Conservation (phyloP, 2,888 invertebrate genomes). For the Pyrochroa serraticornis region DNA sequence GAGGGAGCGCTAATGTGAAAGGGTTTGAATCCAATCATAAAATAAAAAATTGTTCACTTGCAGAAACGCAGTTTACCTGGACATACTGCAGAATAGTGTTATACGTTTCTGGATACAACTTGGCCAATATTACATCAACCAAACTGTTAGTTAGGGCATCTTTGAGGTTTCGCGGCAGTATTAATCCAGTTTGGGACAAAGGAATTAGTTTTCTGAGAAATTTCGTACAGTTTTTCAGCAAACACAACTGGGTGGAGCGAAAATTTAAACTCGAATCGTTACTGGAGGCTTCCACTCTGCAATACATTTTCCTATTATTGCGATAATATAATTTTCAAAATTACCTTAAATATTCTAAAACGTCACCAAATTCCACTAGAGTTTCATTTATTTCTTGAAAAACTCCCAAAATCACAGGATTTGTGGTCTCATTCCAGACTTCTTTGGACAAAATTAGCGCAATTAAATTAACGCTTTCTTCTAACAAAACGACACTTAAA, state of each 20-base stretch:
- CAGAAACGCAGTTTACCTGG: constrained; percentile 49
- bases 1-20: no score
- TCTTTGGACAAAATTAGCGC: constrained; percentile 61
- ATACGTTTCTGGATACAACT: constrained; percentile 58
- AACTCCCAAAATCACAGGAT: constrained; percentile 59
- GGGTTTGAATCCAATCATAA: no score
- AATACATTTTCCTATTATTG: constrained; percentile 32
- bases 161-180: constrained; percentile 59
- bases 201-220: constrained; percentile 57
- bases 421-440: constrained; percentile 63
- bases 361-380: constrained; percentile 65
- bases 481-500: constrained; percentile 58
- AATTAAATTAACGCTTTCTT: constrained; percentile 61
- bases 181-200: constrained; percentile 52
- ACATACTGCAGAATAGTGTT: constrained; percentile 56
- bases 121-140: constrained; percentile 59
- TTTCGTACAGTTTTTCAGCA: constrained; percentile 55
- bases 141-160: constrained; percentile 54
- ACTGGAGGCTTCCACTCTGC: constrained; percentile 49
- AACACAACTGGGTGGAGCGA: constrained; percentile 59
- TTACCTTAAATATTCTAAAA: constrained; percentile 62
- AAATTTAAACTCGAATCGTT: constrained; percentile 45
- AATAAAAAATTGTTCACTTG: no score
- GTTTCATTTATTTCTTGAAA: constrained; percentile 63
- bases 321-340: constrained; percentile 3